Percentiles rank a stretch among this genome's conserved stretches.
phyloP scores from a whole-genome alignment of 2,797 vertebrate genomes.

The Phoxinus dragarum region DNA sequence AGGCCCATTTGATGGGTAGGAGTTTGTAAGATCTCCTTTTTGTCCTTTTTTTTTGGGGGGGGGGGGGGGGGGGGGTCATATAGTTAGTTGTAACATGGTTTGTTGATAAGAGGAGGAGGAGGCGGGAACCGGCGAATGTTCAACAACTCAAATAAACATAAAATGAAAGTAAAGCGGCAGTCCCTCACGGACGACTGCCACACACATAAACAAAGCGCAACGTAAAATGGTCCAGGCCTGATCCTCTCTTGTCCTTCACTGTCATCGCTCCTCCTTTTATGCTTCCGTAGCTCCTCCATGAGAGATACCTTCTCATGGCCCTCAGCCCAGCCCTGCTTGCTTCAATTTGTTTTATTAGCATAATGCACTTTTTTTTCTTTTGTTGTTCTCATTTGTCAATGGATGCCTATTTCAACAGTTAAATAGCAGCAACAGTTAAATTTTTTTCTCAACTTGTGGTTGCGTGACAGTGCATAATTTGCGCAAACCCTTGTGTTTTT shows the following conservation, averaged over 20 bases:
- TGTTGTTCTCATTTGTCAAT: background rate
- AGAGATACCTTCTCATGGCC: too few species aligned
- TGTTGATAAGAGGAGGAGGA: too few species aligned
- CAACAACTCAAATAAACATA: too few species aligned
- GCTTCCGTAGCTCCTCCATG: too few species aligned
- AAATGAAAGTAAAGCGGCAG: too few species aligned
- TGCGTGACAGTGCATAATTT: background rate
- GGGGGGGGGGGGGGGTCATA: background rate
- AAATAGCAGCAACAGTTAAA: background rate
- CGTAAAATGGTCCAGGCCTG: too few species aligned
- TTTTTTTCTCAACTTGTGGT: conserved; percentile 3
- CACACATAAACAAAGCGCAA: too few species aligned
- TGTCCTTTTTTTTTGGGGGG: background rate
- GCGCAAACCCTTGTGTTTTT: background rate
- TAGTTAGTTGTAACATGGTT: too few species aligned
- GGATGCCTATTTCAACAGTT: background rate
- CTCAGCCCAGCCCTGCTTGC: background rate
- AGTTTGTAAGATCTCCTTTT: background rate
- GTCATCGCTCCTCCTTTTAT: too few species aligned
- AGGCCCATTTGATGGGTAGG: background rate
- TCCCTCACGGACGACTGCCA: too few species aligned
- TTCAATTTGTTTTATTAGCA: background rate
- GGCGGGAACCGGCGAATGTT: too few species aligned
- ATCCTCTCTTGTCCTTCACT: too few species aligned
- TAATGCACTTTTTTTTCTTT: background rate